Conservation (phyloP, 2,797 vertebrate species). For the Pelochelys cantorii region DNA sequence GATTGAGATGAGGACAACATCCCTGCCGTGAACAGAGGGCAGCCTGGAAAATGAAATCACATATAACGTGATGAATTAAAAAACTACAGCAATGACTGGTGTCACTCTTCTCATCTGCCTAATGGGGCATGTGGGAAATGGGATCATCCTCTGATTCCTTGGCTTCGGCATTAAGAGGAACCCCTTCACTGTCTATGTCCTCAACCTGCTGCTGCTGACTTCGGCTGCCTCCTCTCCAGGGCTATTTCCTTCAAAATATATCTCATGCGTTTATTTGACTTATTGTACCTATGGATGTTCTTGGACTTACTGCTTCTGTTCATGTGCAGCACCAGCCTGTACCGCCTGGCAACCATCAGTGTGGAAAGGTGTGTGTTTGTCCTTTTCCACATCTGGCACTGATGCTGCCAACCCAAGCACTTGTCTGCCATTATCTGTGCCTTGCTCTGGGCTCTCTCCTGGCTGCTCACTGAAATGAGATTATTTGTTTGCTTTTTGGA, state of each 20-base stretch:
- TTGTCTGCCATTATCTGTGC: background rate
- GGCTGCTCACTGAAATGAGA: background rate
- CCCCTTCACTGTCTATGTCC: background rate
- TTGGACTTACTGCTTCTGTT: background rate
- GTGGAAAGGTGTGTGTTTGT: conserved; percentile 19
- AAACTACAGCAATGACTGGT: background rate
- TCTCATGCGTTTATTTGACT: background rate
- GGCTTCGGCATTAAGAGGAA: background rate
- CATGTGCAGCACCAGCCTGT: conserved; percentile 18
- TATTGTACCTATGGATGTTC: too few relatives aligned
- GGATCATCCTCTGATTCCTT: conserved; percentile 25
- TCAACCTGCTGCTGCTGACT: background rate
- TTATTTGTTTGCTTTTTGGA: background rate
- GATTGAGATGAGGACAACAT: background rate
- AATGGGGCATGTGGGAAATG: conserved; percentile 22
- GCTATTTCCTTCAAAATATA: background rate
- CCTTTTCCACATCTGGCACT: background rate
- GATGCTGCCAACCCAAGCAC: background rate
- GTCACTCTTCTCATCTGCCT: background rate
- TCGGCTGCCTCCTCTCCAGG: rapidly evolving
- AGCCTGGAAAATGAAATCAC: background rate
- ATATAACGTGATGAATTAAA: background rate
- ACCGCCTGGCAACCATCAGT: conserved; percentile 30
- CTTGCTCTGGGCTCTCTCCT: conserved; percentile 21
- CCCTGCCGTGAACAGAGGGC: too few relatives aligned